phyloP scores from a whole-genome alignment of 2,888 invertebrate genomes.

The Chaetoderma sp. region DNA sequence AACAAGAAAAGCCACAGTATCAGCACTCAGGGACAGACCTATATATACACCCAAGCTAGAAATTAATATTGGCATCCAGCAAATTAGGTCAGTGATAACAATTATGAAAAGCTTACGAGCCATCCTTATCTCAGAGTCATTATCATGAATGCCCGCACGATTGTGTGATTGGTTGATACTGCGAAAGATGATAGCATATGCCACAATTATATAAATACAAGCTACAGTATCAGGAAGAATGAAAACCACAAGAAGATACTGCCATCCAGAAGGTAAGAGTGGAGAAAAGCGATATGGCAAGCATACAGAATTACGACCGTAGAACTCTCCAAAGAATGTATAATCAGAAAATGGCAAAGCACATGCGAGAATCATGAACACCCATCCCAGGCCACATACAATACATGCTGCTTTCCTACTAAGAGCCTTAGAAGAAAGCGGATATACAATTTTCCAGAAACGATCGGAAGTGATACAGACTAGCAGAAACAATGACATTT shows the following conservation, averaged over 20 bases:
- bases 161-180: background rate
- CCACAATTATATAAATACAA: background rate
- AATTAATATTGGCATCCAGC: background rate
- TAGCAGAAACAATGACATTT: constrained; percentile 44
- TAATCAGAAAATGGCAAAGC: background rate
- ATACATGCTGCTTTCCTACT: background rate
- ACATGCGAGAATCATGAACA: background rate
- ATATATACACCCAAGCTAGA: too few relatives aligned
- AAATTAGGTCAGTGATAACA: constrained; percentile 1
- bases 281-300: background rate
- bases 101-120: background rate
- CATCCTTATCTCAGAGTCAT: background rate
- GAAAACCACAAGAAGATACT: background rate
- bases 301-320: constrained; percentile 1
- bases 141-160: background rate
- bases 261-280: background rate
- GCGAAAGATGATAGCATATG: background rate
- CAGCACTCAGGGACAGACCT: background rate
- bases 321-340: background rate
- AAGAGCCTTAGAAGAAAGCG: constrained; percentile 10
- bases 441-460: constrained; percentile 43
- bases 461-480: constrained; percentile 43
- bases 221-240: background rate
- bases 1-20: background rate
- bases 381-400: background rate